Conservation (phyloP, 2,797 vertebrate genomes). For the Rhabdomys pumilio region DNA sequence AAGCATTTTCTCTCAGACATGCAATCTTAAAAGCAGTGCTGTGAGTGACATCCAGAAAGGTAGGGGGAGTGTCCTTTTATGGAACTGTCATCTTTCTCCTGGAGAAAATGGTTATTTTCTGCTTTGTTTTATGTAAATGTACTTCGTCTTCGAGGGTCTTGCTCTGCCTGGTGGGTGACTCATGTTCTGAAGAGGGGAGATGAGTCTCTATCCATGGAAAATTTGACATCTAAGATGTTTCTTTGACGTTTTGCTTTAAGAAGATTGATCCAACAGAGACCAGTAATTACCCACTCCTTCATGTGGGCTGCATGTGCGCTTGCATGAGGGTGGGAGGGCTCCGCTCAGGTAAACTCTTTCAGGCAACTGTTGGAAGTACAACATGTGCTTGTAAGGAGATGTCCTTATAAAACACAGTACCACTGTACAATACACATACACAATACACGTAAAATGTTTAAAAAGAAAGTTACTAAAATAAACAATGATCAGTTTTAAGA, state of each 20-base stretch:
- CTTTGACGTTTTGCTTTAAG: constrained; percentile 70
- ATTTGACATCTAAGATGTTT: constrained; percentile 53
- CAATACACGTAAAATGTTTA: background rate
- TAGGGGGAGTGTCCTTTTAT: background rate
- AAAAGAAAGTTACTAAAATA: background rate
- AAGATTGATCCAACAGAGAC: constrained; percentile 54
- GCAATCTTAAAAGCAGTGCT: constrained; percentile 33
- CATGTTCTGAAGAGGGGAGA: constrained; percentile 52
- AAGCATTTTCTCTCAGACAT: background rate
- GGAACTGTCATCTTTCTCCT: constrained; percentile 47
- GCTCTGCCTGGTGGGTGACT: constrained; percentile 29
- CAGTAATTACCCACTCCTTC: constrained; percentile 54
- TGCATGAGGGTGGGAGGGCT: background rate
- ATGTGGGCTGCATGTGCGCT: background rate
- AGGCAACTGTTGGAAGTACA: background rate
- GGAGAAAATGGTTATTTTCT: constrained; percentile 57
- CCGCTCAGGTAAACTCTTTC: constrained; percentile 30
- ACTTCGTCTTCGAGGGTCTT: constrained; percentile 48
- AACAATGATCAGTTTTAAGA: background rate
- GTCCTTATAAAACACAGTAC: background rate
- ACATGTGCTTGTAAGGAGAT: background rate
- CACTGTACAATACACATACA: background rate
- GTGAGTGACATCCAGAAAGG: constrained; percentile 8
- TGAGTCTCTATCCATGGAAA: constrained; percentile 17
- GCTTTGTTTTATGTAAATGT: constrained; percentile 46